Evolutionary conservation across 92 coral and sea anemone genomes (phyloP).

Genomic region (Meandrina meandrites): DNA sequence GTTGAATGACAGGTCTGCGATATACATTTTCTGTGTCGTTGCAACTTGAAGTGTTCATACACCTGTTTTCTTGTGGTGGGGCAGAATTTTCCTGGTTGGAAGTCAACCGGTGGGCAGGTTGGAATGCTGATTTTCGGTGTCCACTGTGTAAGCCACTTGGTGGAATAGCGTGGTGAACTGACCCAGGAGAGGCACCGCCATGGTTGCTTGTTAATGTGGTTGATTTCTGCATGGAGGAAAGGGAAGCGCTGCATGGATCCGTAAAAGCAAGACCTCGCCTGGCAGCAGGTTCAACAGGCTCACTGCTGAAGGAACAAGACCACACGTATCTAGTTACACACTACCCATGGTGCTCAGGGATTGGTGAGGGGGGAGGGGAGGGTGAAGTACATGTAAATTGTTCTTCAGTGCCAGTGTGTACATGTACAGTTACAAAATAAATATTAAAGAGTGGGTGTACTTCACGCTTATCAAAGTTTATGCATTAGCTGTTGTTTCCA

Average conservation of each 20-base stretch:
- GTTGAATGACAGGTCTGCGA: background rate
- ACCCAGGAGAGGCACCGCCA: background rate
- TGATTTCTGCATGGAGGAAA: background rate
- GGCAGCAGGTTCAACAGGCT: conserved; percentile 42
- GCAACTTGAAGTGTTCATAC: background rate
- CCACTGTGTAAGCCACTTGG: background rate
- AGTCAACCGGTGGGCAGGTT: background rate
- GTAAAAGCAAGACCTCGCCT: conserved; percentile 60
- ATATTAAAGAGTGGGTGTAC: too few species aligned
- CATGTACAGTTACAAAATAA: too few species aligned
- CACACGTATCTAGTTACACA: background rate
- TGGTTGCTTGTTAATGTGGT: background rate
- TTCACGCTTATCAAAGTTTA: too few species aligned
- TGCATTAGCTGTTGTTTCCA: too few species aligned
- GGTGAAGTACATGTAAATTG: too few species aligned
- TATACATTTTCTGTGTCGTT: background rate
- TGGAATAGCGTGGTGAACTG: background rate
- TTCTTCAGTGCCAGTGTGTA: too few species aligned
- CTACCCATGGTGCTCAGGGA: background rate
- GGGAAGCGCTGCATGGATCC: background rate
- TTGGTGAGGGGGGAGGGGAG: too few species aligned
- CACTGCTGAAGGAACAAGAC: conserved; percentile 14
- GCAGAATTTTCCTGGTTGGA: background rate
- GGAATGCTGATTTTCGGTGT: conserved; percentile 41
- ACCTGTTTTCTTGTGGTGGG: background rate